Evolutionary conservation across 2,113 vertebrate species (phyloP), one percentile per base, ranked within the genome.

Genomic region (Potamarius usumacintae): DNA sequence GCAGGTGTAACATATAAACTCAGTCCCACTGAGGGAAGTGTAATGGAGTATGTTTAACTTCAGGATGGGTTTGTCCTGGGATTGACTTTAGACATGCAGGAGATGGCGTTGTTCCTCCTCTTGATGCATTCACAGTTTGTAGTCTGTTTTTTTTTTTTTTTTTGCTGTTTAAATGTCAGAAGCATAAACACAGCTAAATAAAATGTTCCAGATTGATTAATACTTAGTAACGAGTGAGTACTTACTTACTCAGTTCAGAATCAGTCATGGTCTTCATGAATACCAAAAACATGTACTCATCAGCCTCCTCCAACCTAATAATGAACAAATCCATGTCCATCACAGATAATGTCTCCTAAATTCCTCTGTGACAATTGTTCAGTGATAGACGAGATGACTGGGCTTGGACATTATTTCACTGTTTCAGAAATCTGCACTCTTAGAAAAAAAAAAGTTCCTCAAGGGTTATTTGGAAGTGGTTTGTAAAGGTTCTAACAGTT

Each of bases 1-100:
- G 50, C 50, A 78, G 50, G 76, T 78, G 52, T 53, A 78, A 78
- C 12, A 17, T 78, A 55, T 78, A 15, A 53, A 78, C 76, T 78
- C 76, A n/a, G 15, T 53, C 50, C 48, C 48, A n/a, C 12, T 27
- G 76, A 53, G 50, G 25, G 25, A 53, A 15, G 6, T n/a, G 20
- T 50, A 50, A 5, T 0, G 18, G 20, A 20, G 18, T 72, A 22
- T 12, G 42, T 48, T 76, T 50, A 22, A 76, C 42, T 22, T 50
- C 22, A 76, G 20, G 0, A 22, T 5, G 5, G 4, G 42, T 20
- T 42, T 48, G 18, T 76, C 9, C 10, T 1, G 18, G 18, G 34
- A 0, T 72, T 69, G 27, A 69, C 30, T 30, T 72, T 4, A 42
- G 30, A 42, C 7, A 18, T 48, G 6, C 30, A 42, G 69, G 69